A percentile compares a stretch with the other conserved stretches of the same genome.
These are phyloP conservation scores for Scaptomyza polygonia DNA, from an alignment of 2,888 invertebrate genomes.

Conservation along the genomic window DNA sequence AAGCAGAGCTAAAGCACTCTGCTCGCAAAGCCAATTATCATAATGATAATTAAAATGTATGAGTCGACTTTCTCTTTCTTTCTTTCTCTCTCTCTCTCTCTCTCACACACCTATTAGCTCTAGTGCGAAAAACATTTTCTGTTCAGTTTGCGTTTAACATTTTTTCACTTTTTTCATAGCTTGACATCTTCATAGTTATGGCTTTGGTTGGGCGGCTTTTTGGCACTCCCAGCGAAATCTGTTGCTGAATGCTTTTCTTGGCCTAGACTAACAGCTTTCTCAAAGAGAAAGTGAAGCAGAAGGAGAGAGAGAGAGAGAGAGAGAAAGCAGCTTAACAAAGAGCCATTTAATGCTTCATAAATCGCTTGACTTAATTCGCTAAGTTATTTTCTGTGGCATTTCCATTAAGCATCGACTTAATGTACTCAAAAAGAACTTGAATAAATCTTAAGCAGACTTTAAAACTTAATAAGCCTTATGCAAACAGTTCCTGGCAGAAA, in stretches of 20 bases:
- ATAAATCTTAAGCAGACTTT: not conserved
- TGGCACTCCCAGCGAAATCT: conserved; percentile 16
- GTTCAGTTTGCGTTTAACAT: not conserved
- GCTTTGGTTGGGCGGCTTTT: not conserved
- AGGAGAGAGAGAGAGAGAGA: not conserved
- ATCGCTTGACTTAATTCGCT: not conserved
- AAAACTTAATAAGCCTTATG: not conserved
- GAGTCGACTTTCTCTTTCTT: conserved; percentile 19
- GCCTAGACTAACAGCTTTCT: conserved; percentile 2
- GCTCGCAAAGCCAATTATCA: conserved; percentile 61
- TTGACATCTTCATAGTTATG: not conserved
- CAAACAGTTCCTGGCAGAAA: too few relatives aligned
- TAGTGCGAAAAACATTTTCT: not conserved
- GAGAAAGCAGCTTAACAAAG: conserved; percentile 19
- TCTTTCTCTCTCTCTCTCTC: not conserved
- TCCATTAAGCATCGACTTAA: not conserved
- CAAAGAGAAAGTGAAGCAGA: too few relatives aligned
- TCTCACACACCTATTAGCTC: not conserved
- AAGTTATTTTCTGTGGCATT: not conserved
- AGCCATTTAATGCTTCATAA: not conserved
- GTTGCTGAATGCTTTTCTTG: conserved; percentile 4
- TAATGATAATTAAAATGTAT: conserved; percentile 75
- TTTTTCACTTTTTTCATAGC: not conserved
- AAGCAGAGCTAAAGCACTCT: not conserved
- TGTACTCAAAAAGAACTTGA: not conserved